Base-by-base conservation (phyloP, 2,797 vertebrate species). In the Chelidonichthys spinosus region DNA sequence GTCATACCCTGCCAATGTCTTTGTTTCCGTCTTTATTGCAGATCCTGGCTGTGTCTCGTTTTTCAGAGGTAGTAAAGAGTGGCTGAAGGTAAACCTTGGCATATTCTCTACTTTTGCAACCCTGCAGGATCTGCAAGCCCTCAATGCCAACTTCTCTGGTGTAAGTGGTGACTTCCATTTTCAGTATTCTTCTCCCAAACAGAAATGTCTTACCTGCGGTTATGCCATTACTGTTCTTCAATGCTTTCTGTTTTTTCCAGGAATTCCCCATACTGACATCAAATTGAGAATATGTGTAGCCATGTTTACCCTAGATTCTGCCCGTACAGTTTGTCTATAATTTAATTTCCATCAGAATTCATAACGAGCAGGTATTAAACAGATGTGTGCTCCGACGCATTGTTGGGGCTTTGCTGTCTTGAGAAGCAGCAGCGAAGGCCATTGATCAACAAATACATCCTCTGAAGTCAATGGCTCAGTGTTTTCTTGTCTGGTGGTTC, bases 11-110 rank as follows among this genome's bases (percentile, higher is more conserved):
- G 33, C 11, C 42, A 59, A n/a, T 46, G 33, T 6, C 32, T 72
- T 58, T 32, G 9, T 35, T n/a, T 50, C 15, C 49, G 17, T 73
- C 11, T 53, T 64, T 18, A 36, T 63, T 35, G 55, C 78, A 90
- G 88, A 87, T 79, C 81, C 89, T 35, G 87, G 89, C 50, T 91
- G 90, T 53, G 72, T 87, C 40, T 85, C 74, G n/a, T 78, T 62
- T 6, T 39, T 42, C 43, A 44, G 10, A 10, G 52, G 43, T 8
- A 87, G 72, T 52, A 11, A 1, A 37, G 52, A 60, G 11, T 92
- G 92, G 90, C 69, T 93, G 37, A 7, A 71, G 63, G 55, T 17
- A 55, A 90, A 92, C 78, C 54, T 91, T 69, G 90, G 79, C n/a
- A 14, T 5, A 35, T 92, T 91, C 76, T 70, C 64, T 37, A 8